phyloP scores from a whole-genome alignment of 1,140 invertebrate genomes.

The Drosophila nasuta region DNA sequence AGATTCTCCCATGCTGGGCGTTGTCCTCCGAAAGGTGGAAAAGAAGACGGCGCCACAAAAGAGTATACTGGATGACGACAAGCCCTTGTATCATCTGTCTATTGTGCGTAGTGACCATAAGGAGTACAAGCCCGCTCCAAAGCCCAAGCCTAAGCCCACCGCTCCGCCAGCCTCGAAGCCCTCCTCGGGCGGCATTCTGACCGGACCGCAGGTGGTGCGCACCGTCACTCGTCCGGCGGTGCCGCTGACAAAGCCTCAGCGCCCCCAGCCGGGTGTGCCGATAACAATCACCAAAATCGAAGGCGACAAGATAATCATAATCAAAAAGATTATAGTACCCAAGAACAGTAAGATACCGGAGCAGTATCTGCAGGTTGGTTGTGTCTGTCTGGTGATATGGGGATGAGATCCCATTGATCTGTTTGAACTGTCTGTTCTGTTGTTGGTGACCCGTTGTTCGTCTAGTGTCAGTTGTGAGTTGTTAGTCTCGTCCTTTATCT shows the following conservation, averaged over 20 bases:
- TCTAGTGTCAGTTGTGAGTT: conserved; percentile 42
- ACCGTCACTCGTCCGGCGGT: conserved; percentile 40
- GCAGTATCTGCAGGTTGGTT: conserved; percentile 84
- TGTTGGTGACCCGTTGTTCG: conserved; percentile 29
- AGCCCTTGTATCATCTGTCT: conserved; percentile 78
- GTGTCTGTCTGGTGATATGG: conserved; percentile 44
- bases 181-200: conserved; percentile 71
- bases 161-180: conserved; percentile 45
- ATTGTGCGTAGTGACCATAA: conserved; percentile 78
- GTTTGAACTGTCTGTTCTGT: neutral
- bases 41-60: conserved; percentile 74
- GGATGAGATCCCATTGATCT: conserved; percentile 17
- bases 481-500: conserved; percentile 5
- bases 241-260: conserved; percentile 58
- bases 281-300: conserved; percentile 83
- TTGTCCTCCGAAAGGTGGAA: conserved; percentile 80
- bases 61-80: conserved; percentile 81
- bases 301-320: conserved; percentile 84
- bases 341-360: conserved; percentile 84
- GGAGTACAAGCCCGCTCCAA: conserved; percentile 66
- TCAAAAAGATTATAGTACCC: conserved; percentile 81
- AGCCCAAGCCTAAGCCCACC: conserved; percentile 77
- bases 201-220: conserved; percentile 67
- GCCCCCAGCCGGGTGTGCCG: conserved; percentile 70
- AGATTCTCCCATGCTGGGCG: conserved; percentile 77